Evolutionary conservation across 2,797 vertebrate species (phyloP).

Genomic region (Manis javanica): DNA sequence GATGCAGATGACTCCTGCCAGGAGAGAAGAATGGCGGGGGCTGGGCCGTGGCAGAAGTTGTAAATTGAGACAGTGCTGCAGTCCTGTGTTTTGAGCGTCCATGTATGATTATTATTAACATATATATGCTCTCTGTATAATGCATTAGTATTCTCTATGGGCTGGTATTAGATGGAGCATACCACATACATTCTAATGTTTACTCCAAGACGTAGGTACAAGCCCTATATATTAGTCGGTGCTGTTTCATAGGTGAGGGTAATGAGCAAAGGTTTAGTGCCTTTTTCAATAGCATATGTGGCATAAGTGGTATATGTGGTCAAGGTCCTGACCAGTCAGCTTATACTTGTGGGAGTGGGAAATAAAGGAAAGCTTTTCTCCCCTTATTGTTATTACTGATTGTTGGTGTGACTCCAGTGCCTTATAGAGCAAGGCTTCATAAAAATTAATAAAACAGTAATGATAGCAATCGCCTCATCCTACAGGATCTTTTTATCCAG

Average conservation of each 20-base stretch:
- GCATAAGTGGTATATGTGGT: not conserved
- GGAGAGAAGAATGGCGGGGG: fast-evolving
- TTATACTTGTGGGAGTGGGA: not conserved
- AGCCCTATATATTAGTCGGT: too few relatives aligned
- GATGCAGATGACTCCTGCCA: not conserved
- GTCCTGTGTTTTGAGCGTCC: too few relatives aligned
- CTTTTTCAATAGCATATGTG: not conserved
- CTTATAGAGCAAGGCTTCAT: not conserved
- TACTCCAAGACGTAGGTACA: not conserved
- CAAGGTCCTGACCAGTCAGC: not conserved
- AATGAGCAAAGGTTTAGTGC: not conserved
- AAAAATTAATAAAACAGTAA: not conserved
- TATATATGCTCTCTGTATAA: fast-evolving
- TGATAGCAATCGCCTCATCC: not conserved
- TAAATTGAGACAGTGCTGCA: fast-evolving
- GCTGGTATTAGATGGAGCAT: not conserved
- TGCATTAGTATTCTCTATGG: not conserved
- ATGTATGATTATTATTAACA: fast-evolving
- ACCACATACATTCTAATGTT: fast-evolving
- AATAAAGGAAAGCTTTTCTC: not conserved
- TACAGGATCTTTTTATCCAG: not conserved
- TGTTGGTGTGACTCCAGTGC: not conserved
- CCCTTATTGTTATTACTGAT: not conserved
- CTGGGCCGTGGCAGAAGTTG: too few relatives aligned
- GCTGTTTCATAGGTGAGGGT: not conserved